Evolutionary conservation across 2,888 invertebrate genomes (phyloP), one percentile per base, ranked within the genome.

Genomic region (Protodeltote pygarga): DNA sequence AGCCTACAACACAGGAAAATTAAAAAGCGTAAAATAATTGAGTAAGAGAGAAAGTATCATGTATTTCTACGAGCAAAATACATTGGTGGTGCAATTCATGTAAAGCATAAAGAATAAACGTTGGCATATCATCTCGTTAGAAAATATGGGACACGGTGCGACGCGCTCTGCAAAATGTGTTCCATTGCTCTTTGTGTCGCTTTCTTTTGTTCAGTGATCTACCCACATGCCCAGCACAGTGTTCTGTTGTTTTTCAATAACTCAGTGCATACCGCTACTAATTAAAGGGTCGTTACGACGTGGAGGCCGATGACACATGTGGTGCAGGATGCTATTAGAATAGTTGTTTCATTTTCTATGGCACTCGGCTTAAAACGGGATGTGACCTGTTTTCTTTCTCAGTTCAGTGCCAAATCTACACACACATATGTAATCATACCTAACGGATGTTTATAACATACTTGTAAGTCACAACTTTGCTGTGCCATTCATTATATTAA

Each of bases 161-260:
- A 81, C 77, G 77, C 81, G 83, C 83, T 87, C 83, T 71, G 81
- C 80, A 79, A 84, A 87, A 87, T 86, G 86, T 85, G 85, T 85
- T 81, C 75, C 84, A 86, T 85, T 88, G 89, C 89, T 87, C 89
- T 89, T 89, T 90, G 89, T 89, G 86, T 79, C 64, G 82, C 67
- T 73, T 74, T 74, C 87, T 87, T 89, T 89, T 89, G 88, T 90
- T 85, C 77, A 65, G 71, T 81, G 83, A 86, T 85, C 85, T 83
- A 81, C 55, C 28, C 33, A 41, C 42, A 34, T 74, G 76, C 71
- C 62, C 49, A 60, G 65, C 49, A 65, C 62, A 63, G 53, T 65
- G 63, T 65, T 64, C 55, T 68, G 57, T 67, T 64, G 62, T 65
- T 68, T 75, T 70, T 75, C 75, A 71, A 74, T 73, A 65, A 65